phyloP scores from a whole-genome alignment of 2,797 vertebrate species.

The Onychomys arenicola region DNA sequence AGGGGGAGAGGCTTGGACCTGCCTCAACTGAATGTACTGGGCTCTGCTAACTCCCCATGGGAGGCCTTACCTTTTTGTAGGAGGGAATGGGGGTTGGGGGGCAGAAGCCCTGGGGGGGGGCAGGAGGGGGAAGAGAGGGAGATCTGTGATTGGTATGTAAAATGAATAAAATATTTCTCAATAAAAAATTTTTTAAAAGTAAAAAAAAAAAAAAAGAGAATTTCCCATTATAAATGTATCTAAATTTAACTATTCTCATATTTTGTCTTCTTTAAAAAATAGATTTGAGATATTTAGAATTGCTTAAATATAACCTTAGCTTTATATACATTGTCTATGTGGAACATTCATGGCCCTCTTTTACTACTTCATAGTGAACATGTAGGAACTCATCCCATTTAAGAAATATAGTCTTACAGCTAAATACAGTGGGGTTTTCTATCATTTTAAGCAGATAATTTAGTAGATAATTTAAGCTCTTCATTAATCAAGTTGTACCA shows the following conservation, averaged over 20 bases:
- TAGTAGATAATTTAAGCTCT: neutral
- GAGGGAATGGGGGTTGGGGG: too few species aligned
- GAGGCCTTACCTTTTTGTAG: too few species aligned
- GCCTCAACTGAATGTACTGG: too few species aligned
- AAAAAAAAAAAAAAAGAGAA: too few species aligned
- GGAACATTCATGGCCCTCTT: neutral
- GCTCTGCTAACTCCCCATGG: too few species aligned
- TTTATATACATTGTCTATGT: neutral
- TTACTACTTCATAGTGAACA: slow-evolving; percentile 31
- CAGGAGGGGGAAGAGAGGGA: too few species aligned
- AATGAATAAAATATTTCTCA: too few species aligned
- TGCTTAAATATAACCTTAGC: slow-evolving; percentile 2
- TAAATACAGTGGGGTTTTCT: neutral
- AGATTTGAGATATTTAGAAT: slow-evolving; percentile 34
- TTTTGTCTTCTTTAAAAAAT: slow-evolving; percentile 60
- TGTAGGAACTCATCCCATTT: slow-evolving; percentile 12
- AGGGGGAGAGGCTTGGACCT: too few species aligned
- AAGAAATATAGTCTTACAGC: neutral
- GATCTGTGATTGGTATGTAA: too few species aligned
- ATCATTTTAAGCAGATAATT: slow-evolving; percentile 22
- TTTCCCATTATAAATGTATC: slow-evolving; percentile 46
- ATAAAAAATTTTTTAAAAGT: too few species aligned
- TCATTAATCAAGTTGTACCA: neutral
- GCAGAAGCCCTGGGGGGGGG: too few species aligned
- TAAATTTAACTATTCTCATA: slow-evolving; percentile 16